Evolutionary conservation across 2,113 vertebrate species (phyloP).

Genomic region (Ia io): DNA sequence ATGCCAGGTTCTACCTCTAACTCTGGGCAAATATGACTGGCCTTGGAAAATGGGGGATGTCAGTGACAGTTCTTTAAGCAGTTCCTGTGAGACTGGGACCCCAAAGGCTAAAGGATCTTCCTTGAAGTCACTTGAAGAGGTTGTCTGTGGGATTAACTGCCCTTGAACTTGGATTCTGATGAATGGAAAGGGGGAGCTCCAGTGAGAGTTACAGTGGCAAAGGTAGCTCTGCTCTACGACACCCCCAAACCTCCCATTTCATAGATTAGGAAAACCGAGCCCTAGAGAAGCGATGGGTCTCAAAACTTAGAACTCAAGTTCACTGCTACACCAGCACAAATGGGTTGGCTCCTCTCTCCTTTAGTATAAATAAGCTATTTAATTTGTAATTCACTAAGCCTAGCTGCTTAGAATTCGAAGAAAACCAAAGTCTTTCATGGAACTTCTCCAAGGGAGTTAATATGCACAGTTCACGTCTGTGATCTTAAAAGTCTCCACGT

Average conservation of each 20-base stretch:
- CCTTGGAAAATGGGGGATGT: not conserved
- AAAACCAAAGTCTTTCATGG: not conserved
- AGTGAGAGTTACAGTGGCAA: not conserved
- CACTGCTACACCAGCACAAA: not conserved
- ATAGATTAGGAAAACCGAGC: not conserved
- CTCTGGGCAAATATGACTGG: not conserved
- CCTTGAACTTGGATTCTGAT: too few relatives aligned
- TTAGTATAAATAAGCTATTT: not conserved
- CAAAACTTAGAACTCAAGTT: not conserved
- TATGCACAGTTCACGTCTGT: not conserved
- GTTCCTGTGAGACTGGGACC: not conserved
- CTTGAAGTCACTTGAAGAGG: not conserved
- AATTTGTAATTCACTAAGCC: not conserved
- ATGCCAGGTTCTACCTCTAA: not conserved
- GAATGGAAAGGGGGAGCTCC: not conserved
- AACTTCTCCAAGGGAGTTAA: not conserved
- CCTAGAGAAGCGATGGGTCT: not conserved
- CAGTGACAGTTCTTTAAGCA: too few relatives aligned
- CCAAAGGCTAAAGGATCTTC: not conserved
- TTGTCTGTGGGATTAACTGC: not conserved
- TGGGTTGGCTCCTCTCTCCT: not conserved
- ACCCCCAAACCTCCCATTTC: not conserved
- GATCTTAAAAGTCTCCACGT: not conserved
- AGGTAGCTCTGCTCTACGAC: rapidly evolving
- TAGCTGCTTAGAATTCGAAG: not conserved